phyloP scores from a whole-genome alignment of 2,113 vertebrate species.

The Machaerirhynchus nigripectus region DNA sequence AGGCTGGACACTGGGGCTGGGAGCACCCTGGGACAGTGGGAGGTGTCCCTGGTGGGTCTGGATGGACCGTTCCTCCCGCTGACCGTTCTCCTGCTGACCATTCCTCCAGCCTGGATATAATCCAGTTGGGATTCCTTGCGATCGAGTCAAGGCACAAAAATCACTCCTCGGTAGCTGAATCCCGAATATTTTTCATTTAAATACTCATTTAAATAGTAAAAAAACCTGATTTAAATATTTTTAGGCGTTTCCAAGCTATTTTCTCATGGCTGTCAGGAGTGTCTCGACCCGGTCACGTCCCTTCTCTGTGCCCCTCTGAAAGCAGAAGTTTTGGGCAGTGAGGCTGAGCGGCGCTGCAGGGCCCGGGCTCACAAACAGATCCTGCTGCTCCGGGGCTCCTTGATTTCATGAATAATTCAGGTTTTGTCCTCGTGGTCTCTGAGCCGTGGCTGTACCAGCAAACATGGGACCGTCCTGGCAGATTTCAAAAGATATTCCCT shows the following conservation, averaged over 20 bases:
- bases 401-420: neutral
- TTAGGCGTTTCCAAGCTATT: neutral
- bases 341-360: neutral
- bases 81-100: too few relatives aligned
- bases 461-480: neutral
- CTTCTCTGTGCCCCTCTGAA: neutral
- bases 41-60: neutral
- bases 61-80: neutral
- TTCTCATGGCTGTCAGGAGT: neutral
- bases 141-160: neutral
- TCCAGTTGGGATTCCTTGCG: neutral
- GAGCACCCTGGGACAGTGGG: neutral
- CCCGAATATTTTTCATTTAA: neutral
- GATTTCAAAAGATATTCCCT: neutral
- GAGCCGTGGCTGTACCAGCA: neutral
- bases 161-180: neutral
- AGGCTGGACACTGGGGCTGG: neutral
- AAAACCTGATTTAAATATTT: neutral
- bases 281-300: neutral
- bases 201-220: neutral
- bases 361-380: neutral
- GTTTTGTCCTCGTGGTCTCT: neutral
- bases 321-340: neutral
- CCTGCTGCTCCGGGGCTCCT: too few relatives aligned
- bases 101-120: too few relatives aligned